A percentile compares a stretch with the other conserved stretches of the same genome.
phyloP scores from a whole-genome alignment of 2,888 invertebrate genomes.

The Yponomeuta sedellus region DNA sequence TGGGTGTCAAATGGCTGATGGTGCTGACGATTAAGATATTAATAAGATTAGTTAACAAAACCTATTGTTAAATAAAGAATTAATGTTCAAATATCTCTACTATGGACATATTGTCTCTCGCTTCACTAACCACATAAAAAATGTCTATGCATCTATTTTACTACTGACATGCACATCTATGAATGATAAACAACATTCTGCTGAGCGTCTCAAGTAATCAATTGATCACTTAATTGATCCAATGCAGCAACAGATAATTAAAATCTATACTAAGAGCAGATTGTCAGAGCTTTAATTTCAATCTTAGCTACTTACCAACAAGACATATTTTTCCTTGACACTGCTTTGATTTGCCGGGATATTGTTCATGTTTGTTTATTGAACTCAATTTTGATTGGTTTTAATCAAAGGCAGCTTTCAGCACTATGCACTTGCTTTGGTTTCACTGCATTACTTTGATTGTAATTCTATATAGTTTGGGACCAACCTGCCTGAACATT shows the following conservation, averaged over 20 bases:
- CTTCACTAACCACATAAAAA: neutral
- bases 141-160: neutral
- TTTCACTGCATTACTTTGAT: too few relatives aligned
- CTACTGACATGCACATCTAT: neutral
- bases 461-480: too few relatives aligned
- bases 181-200: neutral
- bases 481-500: too few relatives aligned
- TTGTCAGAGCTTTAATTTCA: neutral
- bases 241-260: neutral
- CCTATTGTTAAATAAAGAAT: too few relatives aligned
- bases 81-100: too few relatives aligned
- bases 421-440: too few relatives aligned
- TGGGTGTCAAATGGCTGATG: too few relatives aligned
- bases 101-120: neutral
- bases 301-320: neutral
- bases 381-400: neutral
- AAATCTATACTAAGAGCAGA: neutral
- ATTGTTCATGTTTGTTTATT: neutral
- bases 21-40: too few relatives aligned
- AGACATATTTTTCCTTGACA: neutral
- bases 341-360: neutral
- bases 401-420: neutral
- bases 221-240: slow-evolving; percentile 12
- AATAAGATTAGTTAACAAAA: too few relatives aligned
- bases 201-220: slow-evolving; percentile 3